A percentile compares a stretch with the other conserved stretches of the same genome.
phyloP scores from a whole-genome alignment of 2,113 vertebrate species.

The Mixornis gularis region DNA sequence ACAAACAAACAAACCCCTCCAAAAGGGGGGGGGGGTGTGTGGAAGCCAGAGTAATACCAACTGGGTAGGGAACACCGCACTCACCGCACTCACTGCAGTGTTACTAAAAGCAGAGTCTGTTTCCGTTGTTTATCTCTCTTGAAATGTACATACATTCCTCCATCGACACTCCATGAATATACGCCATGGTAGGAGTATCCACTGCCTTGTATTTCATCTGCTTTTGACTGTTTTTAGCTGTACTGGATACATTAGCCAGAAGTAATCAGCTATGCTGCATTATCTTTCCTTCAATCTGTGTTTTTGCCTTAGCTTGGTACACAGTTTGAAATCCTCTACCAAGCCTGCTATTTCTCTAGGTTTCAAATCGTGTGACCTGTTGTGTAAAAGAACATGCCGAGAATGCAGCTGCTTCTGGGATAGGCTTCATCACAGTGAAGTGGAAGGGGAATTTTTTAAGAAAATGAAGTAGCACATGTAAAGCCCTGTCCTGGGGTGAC shows the following conservation, averaged over 20 bases:
- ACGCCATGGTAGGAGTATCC: background rate
- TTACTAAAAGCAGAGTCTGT: background rate
- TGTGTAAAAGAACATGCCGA: background rate
- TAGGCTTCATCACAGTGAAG: background rate
- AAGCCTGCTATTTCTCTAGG: background rate
- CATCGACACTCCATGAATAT: background rate
- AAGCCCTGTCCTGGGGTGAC: background rate
- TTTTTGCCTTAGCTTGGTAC: background rate
- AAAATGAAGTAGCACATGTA: background rate
- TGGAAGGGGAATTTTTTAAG: background rate
- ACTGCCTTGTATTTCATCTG: background rate
- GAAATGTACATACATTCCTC: background rate
- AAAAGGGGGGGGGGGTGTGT: too few species aligned
- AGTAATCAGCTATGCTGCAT: background rate
- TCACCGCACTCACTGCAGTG: background rate
- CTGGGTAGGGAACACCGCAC: background rate
- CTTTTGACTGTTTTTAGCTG: background rate
- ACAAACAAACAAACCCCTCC: too few species aligned
- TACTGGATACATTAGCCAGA: background rate
- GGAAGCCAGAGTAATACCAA: background rate
- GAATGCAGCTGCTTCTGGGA: background rate
- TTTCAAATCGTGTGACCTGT: background rate
- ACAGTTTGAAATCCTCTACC: background rate
- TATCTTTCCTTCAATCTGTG: background rate
- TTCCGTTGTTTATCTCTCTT: background rate